Conservation (phyloP, 2,113 vertebrate genomes). For the Bubalus kerabau region DNA sequence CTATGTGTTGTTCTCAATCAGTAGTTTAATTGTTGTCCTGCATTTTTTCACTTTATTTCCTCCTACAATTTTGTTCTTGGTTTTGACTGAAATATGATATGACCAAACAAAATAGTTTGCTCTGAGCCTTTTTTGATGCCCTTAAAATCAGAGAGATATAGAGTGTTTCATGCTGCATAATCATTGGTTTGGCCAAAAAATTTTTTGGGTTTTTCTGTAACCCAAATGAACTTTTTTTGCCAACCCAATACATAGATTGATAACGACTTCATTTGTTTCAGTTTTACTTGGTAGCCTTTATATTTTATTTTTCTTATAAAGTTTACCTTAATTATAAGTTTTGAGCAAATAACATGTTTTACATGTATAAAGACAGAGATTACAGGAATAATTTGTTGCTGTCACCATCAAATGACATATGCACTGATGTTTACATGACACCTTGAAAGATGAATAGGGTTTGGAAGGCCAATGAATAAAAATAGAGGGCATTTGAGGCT, state of each 20-base stretch:
- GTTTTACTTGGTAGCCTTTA: not conserved
- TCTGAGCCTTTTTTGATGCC: not conserved
- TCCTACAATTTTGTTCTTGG: not conserved
- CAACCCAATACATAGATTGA: not conserved
- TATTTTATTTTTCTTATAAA: conserved; percentile 13
- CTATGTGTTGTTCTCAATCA: not conserved
- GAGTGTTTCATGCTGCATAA: not conserved
- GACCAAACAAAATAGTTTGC: not conserved
- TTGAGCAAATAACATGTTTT: not conserved
- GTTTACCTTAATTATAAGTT: not conserved
- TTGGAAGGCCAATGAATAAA: not conserved
- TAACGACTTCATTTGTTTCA: not conserved
- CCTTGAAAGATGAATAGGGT: not conserved
- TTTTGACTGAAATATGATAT: conserved; percentile 2
- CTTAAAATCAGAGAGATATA: not conserved
- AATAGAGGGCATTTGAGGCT: not conserved
- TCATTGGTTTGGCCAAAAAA: not conserved
- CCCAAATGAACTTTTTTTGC: not conserved
- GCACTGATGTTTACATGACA: not conserved
- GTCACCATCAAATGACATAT: not conserved
- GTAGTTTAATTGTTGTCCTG: not conserved
- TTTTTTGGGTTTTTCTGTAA: not conserved
- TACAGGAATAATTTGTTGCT: not conserved
- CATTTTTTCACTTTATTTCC: not conserved
- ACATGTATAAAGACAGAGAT: not conserved